phyloP scores from a whole-genome alignment of 2,888 invertebrate genomes.

The Diaperis boleti region DNA sequence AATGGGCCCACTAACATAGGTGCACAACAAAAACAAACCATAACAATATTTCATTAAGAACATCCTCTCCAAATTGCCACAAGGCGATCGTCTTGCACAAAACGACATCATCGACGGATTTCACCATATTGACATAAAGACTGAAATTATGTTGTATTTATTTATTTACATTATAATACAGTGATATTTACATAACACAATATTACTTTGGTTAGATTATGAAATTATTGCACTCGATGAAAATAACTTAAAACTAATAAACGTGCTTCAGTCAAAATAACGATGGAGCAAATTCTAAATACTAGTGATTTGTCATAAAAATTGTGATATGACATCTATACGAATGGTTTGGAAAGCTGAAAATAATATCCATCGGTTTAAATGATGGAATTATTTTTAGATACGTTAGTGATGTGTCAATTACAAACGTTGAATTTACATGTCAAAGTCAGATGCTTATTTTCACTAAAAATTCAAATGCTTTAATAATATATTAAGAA shows the following conservation, averaged over 20 bases:
- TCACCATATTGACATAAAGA: slow-evolving; percentile 9
- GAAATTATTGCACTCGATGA: slow-evolving; percentile 37
- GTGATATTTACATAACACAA: slow-evolving; percentile 41
- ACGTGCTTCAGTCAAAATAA: slow-evolving; percentile 33
- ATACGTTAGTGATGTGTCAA: slow-evolving; percentile 1
- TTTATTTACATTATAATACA: slow-evolving; percentile 44
- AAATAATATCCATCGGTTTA: neutral
- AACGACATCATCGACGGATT: slow-evolving; percentile 2
- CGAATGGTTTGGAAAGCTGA: neutral
- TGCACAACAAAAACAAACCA: slow-evolving; percentile 38
- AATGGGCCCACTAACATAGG: slow-evolving; percentile 42
- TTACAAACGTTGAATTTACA: neutral
- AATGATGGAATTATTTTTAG: neutral
- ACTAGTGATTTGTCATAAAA: slow-evolving; percentile 29
- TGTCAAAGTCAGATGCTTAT: neutral
- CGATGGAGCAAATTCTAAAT: slow-evolving; percentile 25
- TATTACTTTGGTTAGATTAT: slow-evolving; percentile 31
- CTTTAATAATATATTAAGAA: no score
- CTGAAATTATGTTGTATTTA: neutral
- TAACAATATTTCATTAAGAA: slow-evolving; percentile 28
- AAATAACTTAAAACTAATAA: slow-evolving; percentile 22
- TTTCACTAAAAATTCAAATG: no score
- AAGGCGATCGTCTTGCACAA: neutral
- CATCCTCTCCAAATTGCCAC: slow-evolving; percentile 9
- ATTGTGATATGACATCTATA: slow-evolving; percentile 2